These are phyloP conservation scores for Euplexia lucipara DNA, from an alignment of 2,888 invertebrate genomes.

Conservation along the genomic window DNA sequence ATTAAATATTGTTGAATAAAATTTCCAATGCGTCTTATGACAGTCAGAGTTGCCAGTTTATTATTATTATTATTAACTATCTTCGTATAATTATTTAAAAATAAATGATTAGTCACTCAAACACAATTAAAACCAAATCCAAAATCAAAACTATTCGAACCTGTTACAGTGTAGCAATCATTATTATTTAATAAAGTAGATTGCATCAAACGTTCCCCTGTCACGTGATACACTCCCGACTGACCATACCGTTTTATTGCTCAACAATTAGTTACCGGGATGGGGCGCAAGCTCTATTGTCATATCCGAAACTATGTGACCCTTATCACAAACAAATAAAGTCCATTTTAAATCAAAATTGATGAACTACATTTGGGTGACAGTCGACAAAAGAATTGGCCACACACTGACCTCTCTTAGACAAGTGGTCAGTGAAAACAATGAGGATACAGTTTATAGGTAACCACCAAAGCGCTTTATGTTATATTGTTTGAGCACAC, in stretches of 20 bases:
- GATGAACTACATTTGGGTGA: constrained; percentile 18
- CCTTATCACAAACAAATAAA: constrained; percentile 61
- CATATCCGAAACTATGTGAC: constrained; percentile 16
- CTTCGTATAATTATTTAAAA: too few species aligned
- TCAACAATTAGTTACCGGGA: constrained; percentile 77
- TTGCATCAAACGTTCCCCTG: constrained; percentile 71
- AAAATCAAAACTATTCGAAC: constrained; percentile 55
- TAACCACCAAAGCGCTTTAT: constrained; percentile 33
- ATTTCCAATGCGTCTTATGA: too few species aligned
- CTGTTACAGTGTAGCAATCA: constrained; percentile 54
- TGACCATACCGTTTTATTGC: constrained; percentile 87
- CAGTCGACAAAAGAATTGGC: constrained; percentile 70
- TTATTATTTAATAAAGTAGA: constrained; percentile 79
- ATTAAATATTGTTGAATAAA: too few species aligned
- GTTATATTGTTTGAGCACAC: constrained; percentile 47
- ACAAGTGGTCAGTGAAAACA: constrained; percentile 80
- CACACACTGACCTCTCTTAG: constrained; percentile 75
- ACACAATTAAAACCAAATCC: constrained; percentile 1
- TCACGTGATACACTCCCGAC: constrained; percentile 56
- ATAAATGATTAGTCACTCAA: not conserved
- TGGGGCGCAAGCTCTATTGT: constrained; percentile 60
- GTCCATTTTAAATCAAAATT: constrained; percentile 53
- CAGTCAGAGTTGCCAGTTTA: too few species aligned
- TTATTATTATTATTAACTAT: too few species aligned
- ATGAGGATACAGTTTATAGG: constrained; percentile 31